Percentiles rank a stretch among this genome's conserved stretches.
Conservation (phyloP, 2,113 vertebrate species). For the Apteryx owenii region DNA sequence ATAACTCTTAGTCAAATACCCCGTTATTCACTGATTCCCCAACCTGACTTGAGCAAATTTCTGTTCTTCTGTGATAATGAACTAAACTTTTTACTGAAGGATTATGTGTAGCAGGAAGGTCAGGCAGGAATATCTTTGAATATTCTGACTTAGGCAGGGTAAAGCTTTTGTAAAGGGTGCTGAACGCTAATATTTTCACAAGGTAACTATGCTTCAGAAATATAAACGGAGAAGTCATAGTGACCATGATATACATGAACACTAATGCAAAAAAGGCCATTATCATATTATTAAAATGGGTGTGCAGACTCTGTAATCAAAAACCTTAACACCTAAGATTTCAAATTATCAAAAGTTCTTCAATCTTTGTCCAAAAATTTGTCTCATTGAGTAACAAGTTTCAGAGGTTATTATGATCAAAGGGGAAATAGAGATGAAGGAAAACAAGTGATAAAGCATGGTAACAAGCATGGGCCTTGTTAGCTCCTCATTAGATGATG, state of each 20-base stretch:
- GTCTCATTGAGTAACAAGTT: not conserved
- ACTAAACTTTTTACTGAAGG: not conserved
- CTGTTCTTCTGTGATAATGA: not conserved
- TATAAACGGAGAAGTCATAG: not conserved
- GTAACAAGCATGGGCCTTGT: not conserved
- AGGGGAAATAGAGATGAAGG: not conserved
- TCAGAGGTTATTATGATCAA: not conserved
- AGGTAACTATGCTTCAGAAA: not conserved
- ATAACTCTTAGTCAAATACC: not conserved
- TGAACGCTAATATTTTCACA: not conserved
- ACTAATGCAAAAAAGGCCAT: not conserved
- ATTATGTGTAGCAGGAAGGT: not conserved
- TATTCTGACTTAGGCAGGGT: not conserved
- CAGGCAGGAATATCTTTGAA: not conserved
- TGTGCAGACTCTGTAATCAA: not conserved
- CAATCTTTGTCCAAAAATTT: not conserved
- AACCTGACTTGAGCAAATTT: not conserved
- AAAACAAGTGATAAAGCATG: not conserved
- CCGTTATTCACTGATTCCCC: not conserved
- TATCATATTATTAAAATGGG: not conserved
- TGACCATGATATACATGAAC: not conserved
- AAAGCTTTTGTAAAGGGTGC: not conserved
- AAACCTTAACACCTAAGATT: too few species aligned
- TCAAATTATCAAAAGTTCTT: not conserved
- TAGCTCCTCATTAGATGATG: not conserved